A percentile compares a stretch with the other conserved stretches of the same genome.
Conservation (phyloP, 2,113 vertebrate genomes). For the Miniopterus natalensis region DNA sequence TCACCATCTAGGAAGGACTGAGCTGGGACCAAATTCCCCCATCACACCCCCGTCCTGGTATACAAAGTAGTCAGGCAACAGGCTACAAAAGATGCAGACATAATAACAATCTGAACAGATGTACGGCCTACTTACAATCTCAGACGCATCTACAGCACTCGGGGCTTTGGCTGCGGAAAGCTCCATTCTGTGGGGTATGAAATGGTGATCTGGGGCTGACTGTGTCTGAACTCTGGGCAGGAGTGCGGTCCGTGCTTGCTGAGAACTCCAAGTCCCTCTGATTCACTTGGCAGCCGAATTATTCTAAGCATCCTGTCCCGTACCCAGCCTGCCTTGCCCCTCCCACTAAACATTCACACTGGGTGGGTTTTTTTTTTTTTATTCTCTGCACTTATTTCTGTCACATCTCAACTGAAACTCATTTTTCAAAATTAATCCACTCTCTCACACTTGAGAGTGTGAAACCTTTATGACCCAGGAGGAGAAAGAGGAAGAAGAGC, state of each 20-base stretch:
- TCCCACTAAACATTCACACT: slow-evolving; percentile 77
- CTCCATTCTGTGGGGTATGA: slow-evolving; percentile 75
- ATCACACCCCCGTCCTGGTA: slow-evolving; percentile 30
- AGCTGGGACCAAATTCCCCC: slow-evolving; percentile 6
- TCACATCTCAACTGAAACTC: slow-evolving; percentile 76
- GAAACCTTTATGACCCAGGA: slow-evolving; percentile 78
- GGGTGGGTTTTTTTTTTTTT: not conserved
- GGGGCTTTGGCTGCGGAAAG: slow-evolving; percentile 73
- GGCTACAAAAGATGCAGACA: slow-evolving; percentile 57
- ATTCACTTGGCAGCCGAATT: slow-evolving; percentile 86
- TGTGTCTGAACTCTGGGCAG: slow-evolving; percentile 68
- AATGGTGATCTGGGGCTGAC: slow-evolving; percentile 67
- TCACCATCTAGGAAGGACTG: slow-evolving; percentile 20
- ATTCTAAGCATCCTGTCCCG: slow-evolving; percentile 85
- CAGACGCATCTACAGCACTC: slow-evolving; percentile 51
- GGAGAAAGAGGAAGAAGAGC: slow-evolving; percentile 68
- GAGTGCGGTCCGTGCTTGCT: slow-evolving; percentile 62
- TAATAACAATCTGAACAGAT: slow-evolving; percentile 43
- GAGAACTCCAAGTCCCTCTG: slow-evolving; percentile 77
- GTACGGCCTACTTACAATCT: slow-evolving; percentile 69
- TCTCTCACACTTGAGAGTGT: slow-evolving; percentile 70
- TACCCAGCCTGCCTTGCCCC: slow-evolving; percentile 77
- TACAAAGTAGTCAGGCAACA: slow-evolving; percentile 28
- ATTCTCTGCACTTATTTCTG: slow-evolving; percentile 75
- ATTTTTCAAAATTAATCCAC: slow-evolving; percentile 80